A percentile compares a stretch with the other conserved stretches of the same genome.
phyloP scores from a whole-genome alignment of 2,797 vertebrate genomes.

The Furcifer pardalis region DNA sequence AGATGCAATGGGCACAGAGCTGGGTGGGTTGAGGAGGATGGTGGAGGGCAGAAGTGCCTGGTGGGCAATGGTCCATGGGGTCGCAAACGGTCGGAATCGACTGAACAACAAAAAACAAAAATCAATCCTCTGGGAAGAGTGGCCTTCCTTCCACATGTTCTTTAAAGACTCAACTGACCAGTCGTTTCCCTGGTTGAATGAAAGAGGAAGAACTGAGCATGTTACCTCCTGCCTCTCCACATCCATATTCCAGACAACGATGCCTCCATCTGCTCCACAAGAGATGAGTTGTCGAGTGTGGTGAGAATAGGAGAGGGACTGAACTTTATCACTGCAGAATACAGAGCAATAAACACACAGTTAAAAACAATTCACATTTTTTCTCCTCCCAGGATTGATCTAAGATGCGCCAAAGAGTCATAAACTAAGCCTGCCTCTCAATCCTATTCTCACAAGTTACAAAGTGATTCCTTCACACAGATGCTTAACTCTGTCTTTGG shows the following conservation, averaged over 20 bases:
- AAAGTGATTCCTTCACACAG: background rate
- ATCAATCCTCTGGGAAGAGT: background rate
- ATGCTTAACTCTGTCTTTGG: background rate
- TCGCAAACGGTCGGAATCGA: no score
- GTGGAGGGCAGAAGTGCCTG: no score
- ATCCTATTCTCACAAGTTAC: background rate
- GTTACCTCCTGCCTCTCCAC: slow-evolving; percentile 95
- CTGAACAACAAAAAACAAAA: no score
- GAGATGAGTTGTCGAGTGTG: slow-evolving; percentile 97
- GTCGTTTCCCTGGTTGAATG: slow-evolving; percentile 25
- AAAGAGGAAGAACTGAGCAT: slow-evolving; percentile 22
- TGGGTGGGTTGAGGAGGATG: no score
- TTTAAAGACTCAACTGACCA: background rate
- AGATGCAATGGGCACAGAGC: no score
- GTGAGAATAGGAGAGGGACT: slow-evolving; percentile 93
- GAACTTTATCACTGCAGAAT: slow-evolving; percentile 89
- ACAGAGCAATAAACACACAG: slow-evolving; percentile 43
- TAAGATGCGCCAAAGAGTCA: background rate
- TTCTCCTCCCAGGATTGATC: background rate
- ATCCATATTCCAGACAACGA: slow-evolving; percentile 99
- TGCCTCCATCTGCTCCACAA: slow-evolving; percentile 91
- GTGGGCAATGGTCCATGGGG: no score
- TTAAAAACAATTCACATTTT: background rate
- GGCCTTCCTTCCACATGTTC: background rate
- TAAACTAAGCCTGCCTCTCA: background rate